Base-by-base conservation (phyloP, 2,888 invertebrate species). In the Petrolisthes cinctipes region DNA sequence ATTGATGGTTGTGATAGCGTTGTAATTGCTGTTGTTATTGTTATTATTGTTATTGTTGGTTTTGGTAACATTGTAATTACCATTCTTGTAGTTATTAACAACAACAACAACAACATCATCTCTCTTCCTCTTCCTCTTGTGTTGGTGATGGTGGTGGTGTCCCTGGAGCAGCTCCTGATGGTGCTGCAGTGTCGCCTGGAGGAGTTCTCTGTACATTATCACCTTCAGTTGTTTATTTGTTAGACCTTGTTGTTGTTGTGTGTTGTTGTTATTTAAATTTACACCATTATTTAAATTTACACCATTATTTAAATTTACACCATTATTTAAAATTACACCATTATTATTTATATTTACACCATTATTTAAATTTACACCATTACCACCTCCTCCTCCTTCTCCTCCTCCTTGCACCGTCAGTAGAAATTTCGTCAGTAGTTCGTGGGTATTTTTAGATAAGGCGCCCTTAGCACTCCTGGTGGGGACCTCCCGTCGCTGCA, bases 141-240 rank as follows among this genome's bases (percentile, higher is more conserved):
- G 2, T 57, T 37, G 37, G 37, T 37, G 37, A 37, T n/a, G 20
- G 6, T 56, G 66, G 83, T 76, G 76, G 11, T 76, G 23, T 14
- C 23, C 14, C 37, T 84, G 57, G 37, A 66, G 14, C 14, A 66
- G 14, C 14, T 37, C 17, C 61, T 23, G 75, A 61, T 75, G 75
- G 61, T 84, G 57, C 23, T 57, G 76, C 51, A 84, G 75, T 0
- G 84, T 61, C 20, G 20, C 75, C 37, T 20, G 17, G 76, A 84
- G 84, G 7, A 84, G 57, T 37, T 20, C 4, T 6, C 54, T 56
- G 23, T 84, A 84, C 57, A 84, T 76, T 37, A 56, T 56, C 7
- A 11, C 51, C 61, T 84, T 84, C 61, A 61, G 37, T 37, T 37
- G 37, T 37, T 37, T 37, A 1, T 37, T 37, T 37, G 37, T 37